Conservation (phyloP, 2,113 vertebrate genomes). For the Anhinga anhinga region DNA sequence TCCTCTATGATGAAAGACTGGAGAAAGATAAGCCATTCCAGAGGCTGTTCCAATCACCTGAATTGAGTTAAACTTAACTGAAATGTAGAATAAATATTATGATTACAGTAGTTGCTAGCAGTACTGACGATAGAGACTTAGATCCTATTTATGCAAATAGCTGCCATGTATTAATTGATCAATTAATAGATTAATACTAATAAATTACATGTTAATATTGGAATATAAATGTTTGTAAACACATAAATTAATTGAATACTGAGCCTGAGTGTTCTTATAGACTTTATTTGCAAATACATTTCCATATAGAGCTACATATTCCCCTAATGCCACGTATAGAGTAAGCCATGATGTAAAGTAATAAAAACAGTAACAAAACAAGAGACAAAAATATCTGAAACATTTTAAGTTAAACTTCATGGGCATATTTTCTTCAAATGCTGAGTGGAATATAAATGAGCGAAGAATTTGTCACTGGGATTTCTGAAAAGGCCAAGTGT, state of each 20-base stretch:
- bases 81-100: neutral
- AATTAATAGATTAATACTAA: constrained; percentile 5
- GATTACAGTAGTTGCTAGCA: neutral
- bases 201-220: neutral
- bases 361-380: neutral
- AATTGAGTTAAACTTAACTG: neutral
- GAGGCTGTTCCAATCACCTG: neutral
- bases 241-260: neutral
- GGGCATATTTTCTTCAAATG: neutral
- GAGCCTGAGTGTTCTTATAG: neutral
- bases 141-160: constrained; percentile 4
- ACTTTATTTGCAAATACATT: neutral
- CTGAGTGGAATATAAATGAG: neutral
- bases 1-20: neutral
- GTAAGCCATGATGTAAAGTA: neutral
- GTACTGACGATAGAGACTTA: neutral
- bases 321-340: neutral
- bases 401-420: neutral
- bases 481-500: neutral
- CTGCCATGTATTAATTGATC: neutral
- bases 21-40: neutral
- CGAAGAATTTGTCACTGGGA: neutral
- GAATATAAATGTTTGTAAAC: neutral
- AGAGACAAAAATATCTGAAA: neutral
- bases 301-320: neutral